A percentile compares a stretch with the other conserved stretches of the same genome.
Conservation (phyloP, 2,797 vertebrate species). For the Champsocephalus gunnari region DNA sequence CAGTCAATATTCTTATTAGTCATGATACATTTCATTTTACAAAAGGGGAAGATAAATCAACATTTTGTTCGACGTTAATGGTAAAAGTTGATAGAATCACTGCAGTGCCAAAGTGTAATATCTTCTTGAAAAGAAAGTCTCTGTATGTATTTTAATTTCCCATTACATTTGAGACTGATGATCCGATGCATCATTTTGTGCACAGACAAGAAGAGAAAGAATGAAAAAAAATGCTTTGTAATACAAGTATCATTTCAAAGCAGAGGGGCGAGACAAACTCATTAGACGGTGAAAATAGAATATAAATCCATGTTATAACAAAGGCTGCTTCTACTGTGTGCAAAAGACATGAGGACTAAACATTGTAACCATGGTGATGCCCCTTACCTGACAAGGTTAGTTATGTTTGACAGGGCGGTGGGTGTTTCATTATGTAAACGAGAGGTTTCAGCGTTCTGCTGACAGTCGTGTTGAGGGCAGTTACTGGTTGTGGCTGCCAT, state of each 20-base stretch:
- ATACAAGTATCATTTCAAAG: conserved; percentile 37
- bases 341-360: not conserved
- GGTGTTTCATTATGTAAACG: conserved; percentile 57
- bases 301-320: conserved; percentile 53
- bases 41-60: not conserved
- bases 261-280: conserved; percentile 38
- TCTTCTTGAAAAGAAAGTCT: not conserved
- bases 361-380: conserved; percentile 64
- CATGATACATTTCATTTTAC: not conserved
- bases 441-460: conserved; percentile 34
- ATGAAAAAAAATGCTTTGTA: conserved; percentile 9
- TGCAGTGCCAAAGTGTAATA: not conserved
- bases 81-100: conserved; percentile 10
- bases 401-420: conserved; percentile 53
- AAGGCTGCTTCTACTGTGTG: conserved; percentile 1
- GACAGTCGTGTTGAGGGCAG: conserved; percentile 42
- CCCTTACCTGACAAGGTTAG: conserved; percentile 62
- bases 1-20: no score
- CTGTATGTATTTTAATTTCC: conserved; percentile 16
- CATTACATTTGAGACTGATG: conserved; percentile 29
- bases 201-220: conserved; percentile 23
- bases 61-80: not conserved
- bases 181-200: conserved; percentile 35
- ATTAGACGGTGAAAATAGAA: conserved; percentile 49
- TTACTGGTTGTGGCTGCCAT: conserved; percentile 27